These are phyloP conservation scores for Thysanoteuthis rhombus DNA, from an alignment of 2,888 invertebrate species.

Conservation along the genomic window DNA sequence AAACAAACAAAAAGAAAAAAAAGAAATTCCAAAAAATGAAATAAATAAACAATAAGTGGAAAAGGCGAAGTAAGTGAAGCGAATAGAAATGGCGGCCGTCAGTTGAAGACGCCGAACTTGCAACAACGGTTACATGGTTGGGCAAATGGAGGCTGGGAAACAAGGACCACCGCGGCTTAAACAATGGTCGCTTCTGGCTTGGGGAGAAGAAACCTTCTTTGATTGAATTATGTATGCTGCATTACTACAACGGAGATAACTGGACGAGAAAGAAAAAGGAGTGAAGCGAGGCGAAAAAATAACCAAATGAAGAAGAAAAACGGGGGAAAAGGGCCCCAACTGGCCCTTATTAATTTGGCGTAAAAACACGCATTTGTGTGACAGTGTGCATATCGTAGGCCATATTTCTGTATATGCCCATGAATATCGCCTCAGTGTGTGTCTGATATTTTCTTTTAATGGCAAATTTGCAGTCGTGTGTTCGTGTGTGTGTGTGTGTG, in stretches of 20 bases:
- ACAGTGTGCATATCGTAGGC: background rate
- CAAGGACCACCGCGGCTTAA: background rate
- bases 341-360: background rate
- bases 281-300: background rate
- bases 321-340: background rate
- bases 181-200: background rate
- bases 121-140: background rate
- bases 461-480: background rate
- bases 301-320: background rate
- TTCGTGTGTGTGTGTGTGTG: background rate
- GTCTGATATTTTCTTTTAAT: background rate
- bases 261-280: background rate
- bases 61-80: background rate
- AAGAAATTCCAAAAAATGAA: background rate
- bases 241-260: background rate
- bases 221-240: background rate
- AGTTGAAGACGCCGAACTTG: slow-evolving; percentile 12
- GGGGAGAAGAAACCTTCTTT: background rate
- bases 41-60: background rate
- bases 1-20: background rate
- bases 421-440: background rate
- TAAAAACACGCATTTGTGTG: background rate
- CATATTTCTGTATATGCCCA: background rate
- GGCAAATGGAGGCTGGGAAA: background rate
- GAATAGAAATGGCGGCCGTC: background rate